Conservation (phyloP, 2,888 invertebrate genomes). For the Lissonota sp. region DNA sequence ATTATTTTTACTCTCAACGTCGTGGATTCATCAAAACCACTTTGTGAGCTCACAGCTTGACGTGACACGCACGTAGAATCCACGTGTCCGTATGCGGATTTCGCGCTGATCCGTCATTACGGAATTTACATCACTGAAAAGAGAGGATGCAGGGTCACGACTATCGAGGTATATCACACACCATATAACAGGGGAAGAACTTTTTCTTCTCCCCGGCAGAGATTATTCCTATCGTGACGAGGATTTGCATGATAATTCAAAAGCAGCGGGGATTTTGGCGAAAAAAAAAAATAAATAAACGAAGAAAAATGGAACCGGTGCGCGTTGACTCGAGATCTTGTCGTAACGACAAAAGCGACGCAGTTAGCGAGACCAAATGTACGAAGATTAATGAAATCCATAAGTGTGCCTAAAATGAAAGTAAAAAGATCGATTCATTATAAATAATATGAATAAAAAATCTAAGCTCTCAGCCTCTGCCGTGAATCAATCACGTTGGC, state of each 20-base stretch:
- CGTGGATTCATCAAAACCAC: slow-evolving; percentile 79
- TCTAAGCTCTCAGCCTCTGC: too few species aligned
- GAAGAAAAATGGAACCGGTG: too few species aligned
- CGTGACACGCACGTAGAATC: slow-evolving; percentile 67
- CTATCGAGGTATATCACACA: neutral
- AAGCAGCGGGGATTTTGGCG: slow-evolving; percentile 27
- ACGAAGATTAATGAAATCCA: too few species aligned
- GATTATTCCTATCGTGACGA: slow-evolving; percentile 17
- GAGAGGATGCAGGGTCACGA: slow-evolving; percentile 16
- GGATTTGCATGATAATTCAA: slow-evolving; percentile 71
- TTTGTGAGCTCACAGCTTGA: slow-evolving; percentile 78
- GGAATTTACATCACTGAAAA: slow-evolving; percentile 75
- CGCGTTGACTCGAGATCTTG: too few species aligned
- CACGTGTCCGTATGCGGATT: slow-evolving; percentile 65
- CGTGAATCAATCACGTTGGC: too few species aligned
- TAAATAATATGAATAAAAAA: too few species aligned
- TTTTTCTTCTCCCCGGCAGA: slow-evolving; percentile 14
- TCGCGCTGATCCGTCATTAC: slow-evolving; percentile 78
- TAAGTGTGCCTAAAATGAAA: too few species aligned
- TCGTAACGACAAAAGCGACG: too few species aligned
- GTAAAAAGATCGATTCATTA: too few species aligned
- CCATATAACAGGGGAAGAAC: slow-evolving; percentile 3
- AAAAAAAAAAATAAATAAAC: slow-evolving; percentile 18
- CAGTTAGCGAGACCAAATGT: too few species aligned
- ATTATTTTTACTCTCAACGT: slow-evolving; percentile 55